Base-by-base conservation (phyloP, 1,140 invertebrate species). In the Samia ricini region DNA sequence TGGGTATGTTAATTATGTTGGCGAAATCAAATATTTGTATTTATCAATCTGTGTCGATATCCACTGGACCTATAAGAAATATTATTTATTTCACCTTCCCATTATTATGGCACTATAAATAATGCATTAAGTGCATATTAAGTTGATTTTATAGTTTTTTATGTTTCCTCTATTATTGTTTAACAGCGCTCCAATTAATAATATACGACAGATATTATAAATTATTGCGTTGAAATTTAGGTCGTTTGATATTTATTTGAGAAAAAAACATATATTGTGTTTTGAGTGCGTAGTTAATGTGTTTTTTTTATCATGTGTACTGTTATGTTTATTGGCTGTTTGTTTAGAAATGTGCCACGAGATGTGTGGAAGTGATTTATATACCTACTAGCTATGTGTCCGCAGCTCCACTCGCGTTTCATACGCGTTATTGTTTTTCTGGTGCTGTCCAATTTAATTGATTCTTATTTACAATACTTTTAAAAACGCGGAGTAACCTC, bases 1-100 rank as follows among this genome's bases (percentile, higher is more conserved):
- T 64, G 20, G 42, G 61, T 71, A 71, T 65, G 69, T 50, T 64
- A 71, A 65, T 68, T 18, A 48, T 22, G 54, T 60, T 68, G 58
- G 64, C 62, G 56, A 68, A 71, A 71, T 66, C 66, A 74, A 74
- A 71, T 67, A 68, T 69, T 71, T 65, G 55, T 68, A 61, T 71
- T 66, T 64, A 68, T 71, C 59, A 66, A 68, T 68, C 36, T 49
- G 7, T 60, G 33, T 62, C 55, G 33, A 71, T 65, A 64, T 56
- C 58, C 51, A 61, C 49, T 63, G 68, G 33, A 4, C 60, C 60
- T 65, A 62, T 63, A 55, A 66, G 62, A 70, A 58, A 60, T 51
- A 60, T 60, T 59, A 59, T 57, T 36, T 55, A 63, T 63, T 23
- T 23, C 51, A 54, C 29, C 10, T 63, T 55, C 10, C 12, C 33